These are phyloP conservation scores for Pipistrellus pygmaeus DNA, from an alignment of 2,797 vertebrate genomes.

Conservation along the genomic window DNA sequence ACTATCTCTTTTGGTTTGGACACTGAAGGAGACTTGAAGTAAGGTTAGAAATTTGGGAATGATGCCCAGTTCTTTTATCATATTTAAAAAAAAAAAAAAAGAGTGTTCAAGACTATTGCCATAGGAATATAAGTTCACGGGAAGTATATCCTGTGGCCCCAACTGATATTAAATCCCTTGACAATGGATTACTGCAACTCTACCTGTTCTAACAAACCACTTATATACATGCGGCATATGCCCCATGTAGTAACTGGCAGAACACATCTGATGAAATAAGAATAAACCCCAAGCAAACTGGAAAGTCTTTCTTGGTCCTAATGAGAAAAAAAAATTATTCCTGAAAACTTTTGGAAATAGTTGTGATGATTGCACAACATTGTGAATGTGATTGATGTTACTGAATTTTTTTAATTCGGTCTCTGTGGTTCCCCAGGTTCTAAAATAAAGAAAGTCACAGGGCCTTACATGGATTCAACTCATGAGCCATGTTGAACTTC, in stretches of 20 bases:
- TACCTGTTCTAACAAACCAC: background rate
- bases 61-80: constrained; percentile 12
- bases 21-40: constrained; percentile 37
- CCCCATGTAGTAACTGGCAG: background rate
- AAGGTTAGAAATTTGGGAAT: background rate
- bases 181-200: too few species aligned
- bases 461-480: background rate
- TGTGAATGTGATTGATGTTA: background rate
- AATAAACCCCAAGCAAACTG: background rate
- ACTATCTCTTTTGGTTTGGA: constrained; percentile 17
- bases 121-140: background rate
- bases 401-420: background rate
- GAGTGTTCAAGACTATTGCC: background rate
- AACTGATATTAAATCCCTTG: background rate
- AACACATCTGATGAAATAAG: background rate
- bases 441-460: background rate
- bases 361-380: background rate
- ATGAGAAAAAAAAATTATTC: background rate
- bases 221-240: too few species aligned
- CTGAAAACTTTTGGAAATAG: background rate
- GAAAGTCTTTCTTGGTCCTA: background rate
- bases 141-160: background rate
- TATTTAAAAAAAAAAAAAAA: background rate
- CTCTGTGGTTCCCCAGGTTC: background rate
- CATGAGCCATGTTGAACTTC: background rate